A percentile compares a stretch with the other conserved stretches of the same genome.
These are phyloP conservation scores for Listrodromus nycthemerus DNA, from an alignment of 2,888 invertebrate species.

Conservation along the genomic window DNA sequence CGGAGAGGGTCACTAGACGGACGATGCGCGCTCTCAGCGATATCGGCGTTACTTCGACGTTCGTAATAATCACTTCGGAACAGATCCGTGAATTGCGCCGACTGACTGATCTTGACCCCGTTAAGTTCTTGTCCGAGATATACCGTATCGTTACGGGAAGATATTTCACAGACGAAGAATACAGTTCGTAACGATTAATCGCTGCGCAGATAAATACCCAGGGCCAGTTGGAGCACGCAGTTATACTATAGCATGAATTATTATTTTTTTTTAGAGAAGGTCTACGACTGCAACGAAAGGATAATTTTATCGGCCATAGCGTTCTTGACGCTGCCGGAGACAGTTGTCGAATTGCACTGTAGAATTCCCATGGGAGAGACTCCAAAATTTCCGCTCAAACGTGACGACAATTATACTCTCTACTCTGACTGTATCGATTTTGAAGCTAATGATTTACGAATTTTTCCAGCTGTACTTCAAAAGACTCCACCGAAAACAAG, in stretches of 20 bases:
- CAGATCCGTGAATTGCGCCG: constrained; percentile 74
- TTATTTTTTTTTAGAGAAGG: constrained; percentile 71
- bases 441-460: constrained; percentile 4
- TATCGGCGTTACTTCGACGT: constrained; percentile 79
- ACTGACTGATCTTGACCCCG: constrained; percentile 72
- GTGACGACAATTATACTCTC: constrained; percentile 70
- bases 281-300: constrained; percentile 79
- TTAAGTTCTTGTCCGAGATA: constrained; percentile 78
- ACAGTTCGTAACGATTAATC: constrained; percentile 73
- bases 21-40: constrained; percentile 74
- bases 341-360: constrained; percentile 76
- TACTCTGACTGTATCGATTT: not conserved
- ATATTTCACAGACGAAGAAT: constrained; percentile 78
- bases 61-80: constrained; percentile 73
- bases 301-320: constrained; percentile 81
- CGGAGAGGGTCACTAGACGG: constrained; percentile 75
- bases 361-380: constrained; percentile 74
- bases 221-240: not conserved
- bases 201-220: not conserved
- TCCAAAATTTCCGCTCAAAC: constrained; percentile 75
- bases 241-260: not conserved
- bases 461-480: constrained; percentile 72
- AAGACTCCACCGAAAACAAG: constrained; percentile 46
- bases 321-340: constrained; percentile 79
- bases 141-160: constrained; percentile 78